These are phyloP conservation scores for Benthosema pterotum DNA, from an alignment of 2,797 vertebrate species.

Conservation along the genomic window DNA sequence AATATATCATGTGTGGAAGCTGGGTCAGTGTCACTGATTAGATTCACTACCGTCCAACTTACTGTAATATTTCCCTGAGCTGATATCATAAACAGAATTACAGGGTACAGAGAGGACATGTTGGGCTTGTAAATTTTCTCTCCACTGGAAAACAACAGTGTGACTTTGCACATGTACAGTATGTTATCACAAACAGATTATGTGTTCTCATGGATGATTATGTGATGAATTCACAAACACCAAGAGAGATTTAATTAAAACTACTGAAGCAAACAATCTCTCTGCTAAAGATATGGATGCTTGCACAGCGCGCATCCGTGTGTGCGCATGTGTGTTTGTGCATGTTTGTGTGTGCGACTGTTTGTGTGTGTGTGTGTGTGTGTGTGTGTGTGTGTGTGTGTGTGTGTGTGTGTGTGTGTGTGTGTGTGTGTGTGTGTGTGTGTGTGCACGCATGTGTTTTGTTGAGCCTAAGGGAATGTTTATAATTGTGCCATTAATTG, in stretches of 20 bases:
- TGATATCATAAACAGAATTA: constrained; percentile 53
- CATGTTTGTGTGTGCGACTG: too few species aligned
- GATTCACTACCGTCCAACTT: too few species aligned
- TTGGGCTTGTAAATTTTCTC: neutral
- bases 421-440: neutral
- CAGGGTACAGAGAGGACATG: constrained; percentile 25
- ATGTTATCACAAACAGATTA: neutral
- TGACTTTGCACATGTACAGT: constrained; percentile 13
- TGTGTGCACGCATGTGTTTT: neutral
- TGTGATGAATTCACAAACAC: constrained; percentile 32
- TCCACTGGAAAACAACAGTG: constrained; percentile 22
- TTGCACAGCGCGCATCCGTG: constrained; percentile 6
- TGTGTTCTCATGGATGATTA: constrained; percentile 31
- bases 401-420: constrained; percentile 1
- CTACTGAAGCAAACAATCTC: constrained; percentile 44
- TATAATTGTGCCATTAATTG: constrained; percentile 68
- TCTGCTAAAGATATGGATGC: constrained; percentile 25
- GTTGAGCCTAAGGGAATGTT: constrained; percentile 27
- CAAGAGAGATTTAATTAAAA: constrained; percentile 56
- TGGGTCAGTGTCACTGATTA: too few species aligned
- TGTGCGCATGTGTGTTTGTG: too few species aligned
- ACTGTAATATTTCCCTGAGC: constrained; percentile 36
- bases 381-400: neutral
- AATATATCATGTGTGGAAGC: too few species aligned
- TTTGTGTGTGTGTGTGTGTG: too few species aligned